Conservation (phyloP, 2,797 vertebrate species). For the Anguilla megastoma region DNA sequence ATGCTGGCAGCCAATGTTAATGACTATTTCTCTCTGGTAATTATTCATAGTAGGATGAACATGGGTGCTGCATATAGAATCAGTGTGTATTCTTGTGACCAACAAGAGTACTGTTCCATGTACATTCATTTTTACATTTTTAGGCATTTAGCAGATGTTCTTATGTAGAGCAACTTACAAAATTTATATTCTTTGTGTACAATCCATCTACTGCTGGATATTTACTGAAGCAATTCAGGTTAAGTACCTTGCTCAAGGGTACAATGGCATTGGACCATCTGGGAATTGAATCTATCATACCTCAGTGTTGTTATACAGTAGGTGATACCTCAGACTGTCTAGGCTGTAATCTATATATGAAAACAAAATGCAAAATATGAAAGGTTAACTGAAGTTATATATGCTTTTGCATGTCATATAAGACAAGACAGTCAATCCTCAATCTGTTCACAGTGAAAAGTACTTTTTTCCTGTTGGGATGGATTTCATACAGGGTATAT, state of each 20-base stretch:
- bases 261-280: too few relatives aligned
- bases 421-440: neutral
- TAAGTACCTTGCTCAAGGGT: too few relatives aligned
- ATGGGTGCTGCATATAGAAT: conserved; percentile 10
- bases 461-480: neutral
- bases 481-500: neutral
- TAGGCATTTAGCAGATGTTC: too few relatives aligned
- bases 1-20: conserved; percentile 6
- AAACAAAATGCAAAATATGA: too few relatives aligned
- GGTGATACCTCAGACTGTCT: too few relatives aligned
- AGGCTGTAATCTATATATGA: too few relatives aligned
- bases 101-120: neutral
- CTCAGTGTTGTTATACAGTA: too few relatives aligned
- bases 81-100: neutral
- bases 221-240: too few relatives aligned
- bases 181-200: too few relatives aligned
- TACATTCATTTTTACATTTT: neutral
- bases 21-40: neutral
- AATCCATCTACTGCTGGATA: too few relatives aligned
- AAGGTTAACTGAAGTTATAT: neutral
- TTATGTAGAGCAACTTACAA: too few relatives aligned
- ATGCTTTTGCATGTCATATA: neutral
- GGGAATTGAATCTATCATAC: too few relatives aligned
- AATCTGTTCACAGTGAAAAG: neutral
- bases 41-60: conserved; percentile 9